Conservation (phyloP, 1,140 invertebrate species). For the Papilio helenus region DNA sequence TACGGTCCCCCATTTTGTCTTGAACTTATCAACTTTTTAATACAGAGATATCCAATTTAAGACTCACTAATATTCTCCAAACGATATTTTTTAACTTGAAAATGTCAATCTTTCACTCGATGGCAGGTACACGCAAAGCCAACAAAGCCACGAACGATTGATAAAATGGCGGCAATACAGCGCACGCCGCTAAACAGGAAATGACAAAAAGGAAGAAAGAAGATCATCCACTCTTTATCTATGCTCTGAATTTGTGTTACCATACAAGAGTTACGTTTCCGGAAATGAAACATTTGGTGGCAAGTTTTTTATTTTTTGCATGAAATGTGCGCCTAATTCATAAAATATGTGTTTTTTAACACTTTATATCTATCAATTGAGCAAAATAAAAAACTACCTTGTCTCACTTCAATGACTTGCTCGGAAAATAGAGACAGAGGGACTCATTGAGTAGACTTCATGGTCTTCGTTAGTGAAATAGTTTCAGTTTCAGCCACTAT, state of each 20-base stretch:
- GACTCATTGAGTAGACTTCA: no score
- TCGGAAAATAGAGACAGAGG: no score
- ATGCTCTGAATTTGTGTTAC: neutral
- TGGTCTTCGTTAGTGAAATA: no score
- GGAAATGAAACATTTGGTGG: neutral
- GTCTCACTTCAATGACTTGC: no score
- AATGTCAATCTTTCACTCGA: neutral
- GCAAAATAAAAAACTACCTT: no score
- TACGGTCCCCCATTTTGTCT: constrained; percentile 68
- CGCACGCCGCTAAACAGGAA: constrained; percentile 25
- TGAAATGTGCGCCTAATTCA: no score
- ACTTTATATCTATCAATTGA: no score
- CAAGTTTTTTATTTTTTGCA: no score
- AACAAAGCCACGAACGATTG: neutral
- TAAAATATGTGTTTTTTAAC: no score
- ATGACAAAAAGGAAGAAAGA: neutral
- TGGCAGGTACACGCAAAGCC: neutral
- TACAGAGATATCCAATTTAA: neutral
- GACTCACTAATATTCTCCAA: neutral
- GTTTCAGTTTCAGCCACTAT: no score
- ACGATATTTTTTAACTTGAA: neutral
- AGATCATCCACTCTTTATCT: neutral
- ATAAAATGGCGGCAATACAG: constrained; percentile 34
- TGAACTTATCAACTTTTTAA: neutral
- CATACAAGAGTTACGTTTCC: neutral